phyloP scores from a whole-genome alignment of 2,888 invertebrate genomes.

The Tetranychus piercei region DNA sequence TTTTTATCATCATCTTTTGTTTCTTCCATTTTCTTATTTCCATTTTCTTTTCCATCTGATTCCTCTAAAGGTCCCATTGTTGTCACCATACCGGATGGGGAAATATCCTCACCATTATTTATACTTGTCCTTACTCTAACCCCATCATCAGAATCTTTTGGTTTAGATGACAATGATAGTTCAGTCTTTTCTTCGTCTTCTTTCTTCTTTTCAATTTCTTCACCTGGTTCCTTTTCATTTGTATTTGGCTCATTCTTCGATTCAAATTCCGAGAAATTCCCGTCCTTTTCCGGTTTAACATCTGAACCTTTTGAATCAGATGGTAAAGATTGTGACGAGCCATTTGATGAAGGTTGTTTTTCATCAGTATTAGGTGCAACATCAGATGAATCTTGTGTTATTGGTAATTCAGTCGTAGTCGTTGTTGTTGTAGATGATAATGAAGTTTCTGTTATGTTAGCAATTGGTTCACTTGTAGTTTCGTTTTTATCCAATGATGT shows the following conservation, averaged over 20 bases:
- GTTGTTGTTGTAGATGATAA: background rate
- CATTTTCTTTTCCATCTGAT: background rate
- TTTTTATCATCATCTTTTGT: background rate
- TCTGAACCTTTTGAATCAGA: background rate
- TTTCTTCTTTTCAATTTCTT: background rate
- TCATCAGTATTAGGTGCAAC: background rate
- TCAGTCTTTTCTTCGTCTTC: background rate
- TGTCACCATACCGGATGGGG: background rate
- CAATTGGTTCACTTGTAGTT: background rate
- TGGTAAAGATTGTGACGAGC: background rate
- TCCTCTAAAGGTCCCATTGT: background rate
- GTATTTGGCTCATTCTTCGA: background rate
- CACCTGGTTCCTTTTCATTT: background rate
- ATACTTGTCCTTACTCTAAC: background rate
- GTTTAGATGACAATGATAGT: background rate
- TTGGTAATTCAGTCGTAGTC: background rate
- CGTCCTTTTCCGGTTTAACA: background rate
- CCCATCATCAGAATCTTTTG: background rate
- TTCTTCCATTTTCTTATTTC: background rate
- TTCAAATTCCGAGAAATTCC: background rate
- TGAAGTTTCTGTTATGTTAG: background rate
- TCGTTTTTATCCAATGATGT: background rate
- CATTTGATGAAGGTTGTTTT: background rate
- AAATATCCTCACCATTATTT: background rate
- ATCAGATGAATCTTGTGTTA: background rate